Evolutionary conservation across 92 coral and sea anemone species (phyloP), one percentile per base, ranked within the genome.

Genomic region (Epizoanthus scotinus): DNA sequence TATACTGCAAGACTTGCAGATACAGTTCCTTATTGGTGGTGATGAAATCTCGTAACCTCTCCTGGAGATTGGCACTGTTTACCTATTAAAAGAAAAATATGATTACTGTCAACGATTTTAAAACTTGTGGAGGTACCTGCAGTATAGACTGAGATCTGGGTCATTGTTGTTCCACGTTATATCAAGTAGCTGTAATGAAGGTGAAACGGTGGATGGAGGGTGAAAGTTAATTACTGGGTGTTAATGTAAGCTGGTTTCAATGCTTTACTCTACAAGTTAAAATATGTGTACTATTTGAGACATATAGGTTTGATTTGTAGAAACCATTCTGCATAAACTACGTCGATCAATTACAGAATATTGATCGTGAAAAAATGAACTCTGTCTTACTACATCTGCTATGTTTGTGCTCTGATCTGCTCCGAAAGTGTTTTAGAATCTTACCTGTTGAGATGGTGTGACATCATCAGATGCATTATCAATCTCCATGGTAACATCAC

Each of bases 391-490:
- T 13, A 12, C 52, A 47, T 13, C 14, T 47, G 13, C 52, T 47
- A 47, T 47, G 52, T 47, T 47, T 47, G 12, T 0, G 1, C 52
- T 20, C 73, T 67, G 47, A 17, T 9, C 24, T n/a, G 18, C 38
- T 1, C 15, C 0, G 63, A 38, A 18, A 80, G 27, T 8, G 22
- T 9, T 38, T 27, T 67, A 47, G 52, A 47, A 47, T 36, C 55
- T 22, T 55, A 92, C 97, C 90, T 85, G 97, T 34, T 92, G 97
- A 18, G 92, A 78, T 17, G 93, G 83, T 31, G 97, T 84, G 67
- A 78, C 85, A 40, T 77, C 83, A 73, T 87, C 94, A 6, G 18
- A 17, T 62, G 67, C 28, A 20, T 70, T 85, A 26, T 90, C 97
- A 27, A 92, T 88, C 84, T 87, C 67, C 50, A 90, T 79, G 14